Percentiles rank a stretch among this genome's conserved stretches.
phyloP scores from a whole-genome alignment of 2,888 invertebrate species.

The Drosophila mulleri region DNA sequence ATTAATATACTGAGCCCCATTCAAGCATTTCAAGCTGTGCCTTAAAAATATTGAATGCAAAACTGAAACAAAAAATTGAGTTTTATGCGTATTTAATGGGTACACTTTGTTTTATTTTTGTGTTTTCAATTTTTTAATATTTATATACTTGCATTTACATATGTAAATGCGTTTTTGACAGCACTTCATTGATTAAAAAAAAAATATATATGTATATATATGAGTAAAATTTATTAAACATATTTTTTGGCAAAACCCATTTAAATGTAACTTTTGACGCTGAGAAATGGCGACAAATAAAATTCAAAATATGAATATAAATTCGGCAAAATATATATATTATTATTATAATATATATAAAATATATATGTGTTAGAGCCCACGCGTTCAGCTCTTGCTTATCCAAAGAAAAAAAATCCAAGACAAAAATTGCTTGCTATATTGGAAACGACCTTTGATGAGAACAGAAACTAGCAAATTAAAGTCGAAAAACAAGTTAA shows the following conservation, averaged over 20 bases:
- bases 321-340: constrained; percentile 19
- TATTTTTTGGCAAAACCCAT: constrained; percentile 43
- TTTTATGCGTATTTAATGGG: constrained; percentile 51
- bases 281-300: constrained; percentile 29
- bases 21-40: constrained; percentile 17
- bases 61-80: constrained; percentile 38
- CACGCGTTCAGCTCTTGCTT: constrained; percentile 37
- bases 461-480: constrained; percentile 62
- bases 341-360: neutral
- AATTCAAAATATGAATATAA: constrained; percentile 29
- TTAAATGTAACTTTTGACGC: constrained; percentile 23
- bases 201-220: constrained; percentile 1
- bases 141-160: constrained; percentile 33
- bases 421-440: constrained; percentile 22
- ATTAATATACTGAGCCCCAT: constrained; percentile 8
- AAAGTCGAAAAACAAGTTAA: constrained; percentile 66
- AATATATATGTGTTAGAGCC: constrained; percentile 23
- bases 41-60: constrained; percentile 44
- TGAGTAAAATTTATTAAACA: constrained; percentile 41
- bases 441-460: constrained; percentile 70
- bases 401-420: neutral
- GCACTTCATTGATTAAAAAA: constrained; percentile 54
- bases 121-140: neutral
- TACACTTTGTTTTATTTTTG: constrained; percentile 32
- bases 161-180: constrained; percentile 68